Evolutionary conservation across 2,888 invertebrate genomes (phyloP).

Genomic region (Noctua fimbriata): DNA sequence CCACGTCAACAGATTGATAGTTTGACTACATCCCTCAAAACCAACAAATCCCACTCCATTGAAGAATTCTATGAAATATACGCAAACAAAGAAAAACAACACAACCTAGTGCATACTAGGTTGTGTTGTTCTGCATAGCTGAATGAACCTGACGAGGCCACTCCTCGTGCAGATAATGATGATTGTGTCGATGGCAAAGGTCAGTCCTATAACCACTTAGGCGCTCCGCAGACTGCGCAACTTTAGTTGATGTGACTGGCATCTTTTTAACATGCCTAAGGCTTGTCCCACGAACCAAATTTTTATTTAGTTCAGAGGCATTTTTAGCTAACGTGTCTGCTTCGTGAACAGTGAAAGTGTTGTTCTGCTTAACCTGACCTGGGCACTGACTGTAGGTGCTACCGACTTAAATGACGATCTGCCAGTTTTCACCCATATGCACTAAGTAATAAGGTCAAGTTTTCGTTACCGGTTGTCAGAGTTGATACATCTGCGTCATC

Average conservation of each 20-base stretch:
- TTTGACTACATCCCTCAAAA: not conserved
- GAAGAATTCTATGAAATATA: not conserved
- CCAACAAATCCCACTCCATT: not conserved
- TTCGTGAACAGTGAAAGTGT: not conserved
- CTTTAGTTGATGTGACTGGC: not conserved
- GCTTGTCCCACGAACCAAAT: not conserved
- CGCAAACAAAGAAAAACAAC: not conserved
- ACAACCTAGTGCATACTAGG: not conserved
- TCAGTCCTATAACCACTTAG: conserved; percentile 30
- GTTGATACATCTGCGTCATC: not conserved
- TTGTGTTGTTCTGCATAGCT: not conserved
- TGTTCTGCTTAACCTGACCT: too few species aligned
- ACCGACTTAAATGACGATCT: too few species aligned
- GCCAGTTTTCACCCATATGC: too few species aligned
- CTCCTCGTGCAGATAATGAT: conserved; percentile 53
- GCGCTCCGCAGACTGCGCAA: not conserved
- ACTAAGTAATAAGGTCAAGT: too few species aligned
- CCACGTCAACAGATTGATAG: not conserved
- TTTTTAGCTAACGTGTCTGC: not conserved
- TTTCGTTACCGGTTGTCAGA: not conserved
- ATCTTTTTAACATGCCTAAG: not conserved
- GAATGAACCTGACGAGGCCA: conserved; percentile 43
- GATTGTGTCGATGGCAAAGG: conserved; percentile 44
- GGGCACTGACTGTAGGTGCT: too few species aligned
- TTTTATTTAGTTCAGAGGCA: not conserved